Evolutionary conservation across 2,797 vertebrate species (phyloP), one percentile per base, ranked within the genome.

Genomic region (Aythya fuligula): DNA sequence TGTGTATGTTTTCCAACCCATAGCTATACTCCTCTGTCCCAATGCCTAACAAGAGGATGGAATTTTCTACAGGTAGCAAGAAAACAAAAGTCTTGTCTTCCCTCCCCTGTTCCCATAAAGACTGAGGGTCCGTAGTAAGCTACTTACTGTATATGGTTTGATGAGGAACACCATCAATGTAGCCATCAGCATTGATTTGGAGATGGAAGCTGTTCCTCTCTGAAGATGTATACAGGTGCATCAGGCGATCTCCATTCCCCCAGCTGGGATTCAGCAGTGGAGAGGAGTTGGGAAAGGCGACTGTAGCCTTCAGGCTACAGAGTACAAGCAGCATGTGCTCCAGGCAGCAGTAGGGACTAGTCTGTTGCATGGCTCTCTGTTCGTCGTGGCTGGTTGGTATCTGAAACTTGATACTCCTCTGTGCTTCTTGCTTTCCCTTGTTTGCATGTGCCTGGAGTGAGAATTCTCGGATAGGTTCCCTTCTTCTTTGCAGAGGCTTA

Each of bases 171-270:
- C 97, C 98, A 8, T 95, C 97, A 34, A 97, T 45, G 1, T 94
- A 97, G 58, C 98, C 97, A 0, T 97, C 97, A 11, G 90, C 91
- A 2, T 98, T 98, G 97, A 99, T 99, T 60, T 98, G 97, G 54
- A 97, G 96, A 87, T 98, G 99, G 98, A 98, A 99, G 98, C 98
- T 99, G 97, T 97, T 98, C 97, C 97, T 90, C 98, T 97, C 97
- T 0, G 98, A 98, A 79, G 98, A 98, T 0, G 99, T 99, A 93
- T 99, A 99, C 95, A 99, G 98, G 97, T 99, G 99, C 41, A 98
- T 94, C 94, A 99, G 98, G 94, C 78, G 97, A 85, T 98, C 98
- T 71, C 98, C 98, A 62, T 97, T 98, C 2, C 98, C 98, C 99
- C 99, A 99, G 97, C 97, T 98, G 95, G 98, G 98, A 75, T 97